Evolutionary conservation across 2,113 vertebrate species (phyloP), one percentile per base, ranked within the genome.

Genomic region (Dissostichus mawsoni): DNA sequence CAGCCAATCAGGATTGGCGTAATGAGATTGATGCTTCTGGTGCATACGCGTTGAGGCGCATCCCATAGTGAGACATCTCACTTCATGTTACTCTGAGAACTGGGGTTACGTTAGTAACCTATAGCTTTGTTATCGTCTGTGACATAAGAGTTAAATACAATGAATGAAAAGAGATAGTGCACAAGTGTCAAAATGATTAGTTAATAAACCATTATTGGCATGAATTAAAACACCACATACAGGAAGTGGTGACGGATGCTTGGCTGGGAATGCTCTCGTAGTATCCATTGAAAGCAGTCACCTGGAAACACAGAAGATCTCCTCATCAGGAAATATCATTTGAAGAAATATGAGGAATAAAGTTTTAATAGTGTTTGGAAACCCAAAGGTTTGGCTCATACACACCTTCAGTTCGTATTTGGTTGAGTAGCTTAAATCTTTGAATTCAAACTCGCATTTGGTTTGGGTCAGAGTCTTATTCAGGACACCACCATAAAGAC

Each of bases 61-160:
- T n/a, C n/a, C n/a, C n/a, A n/a, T n/a, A n/a, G n/a, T n/a, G n/a
- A n/a, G n/a, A n/a, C n/a, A n/a, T n/a, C n/a, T n/a, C n/a, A n/a
- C n/a, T n/a, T n/a, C n/a, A n/a, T n/a, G n/a, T n/a, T n/a, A n/a
- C n/a, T n/a, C n/a, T n/a, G n/a, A n/a, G n/a, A n/a, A n/a, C n/a
- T n/a, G n/a, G n/a, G n/a, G n/a, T n/a, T n/a, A n/a, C n/a, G n/a
- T n/a, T n/a, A n/a, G n/a, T n/a, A n/a, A n/a, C n/a, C n/a, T n/a
- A n/a, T n/a, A n/a, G 96, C 96, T 81, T 79, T 96, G 55, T 95
- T 93, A 80, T 98, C 95, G 73, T 97, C 98, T 99, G 81, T 29
- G 78, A 87, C 85, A 80, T 67, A 48, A 59, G 11, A n/a, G 33
- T 10, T 20, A 25, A 50, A 56, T 3, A 23, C 36, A 41, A 41